Evolutionary conservation across 2,888 invertebrate species (phyloP).

Genomic region (Philonicus albiceps): DNA sequence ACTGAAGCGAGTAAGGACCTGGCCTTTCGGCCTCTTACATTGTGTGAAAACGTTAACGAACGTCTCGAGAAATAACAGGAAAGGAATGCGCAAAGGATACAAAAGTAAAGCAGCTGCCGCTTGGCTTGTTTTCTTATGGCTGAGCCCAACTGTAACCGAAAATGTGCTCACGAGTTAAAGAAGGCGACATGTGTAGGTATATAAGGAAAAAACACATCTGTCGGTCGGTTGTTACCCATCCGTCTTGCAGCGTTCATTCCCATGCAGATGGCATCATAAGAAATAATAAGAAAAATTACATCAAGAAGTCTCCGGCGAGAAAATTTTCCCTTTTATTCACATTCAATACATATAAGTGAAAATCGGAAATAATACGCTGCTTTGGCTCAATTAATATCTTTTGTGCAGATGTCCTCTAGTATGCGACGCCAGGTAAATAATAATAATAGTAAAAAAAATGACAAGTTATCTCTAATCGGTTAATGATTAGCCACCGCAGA

Average conservation of each 20-base stretch:
- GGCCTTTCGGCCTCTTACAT: background rate
- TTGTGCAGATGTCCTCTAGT: background rate
- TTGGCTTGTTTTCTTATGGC: background rate
- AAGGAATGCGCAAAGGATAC: background rate
- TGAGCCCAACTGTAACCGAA: slow-evolving; percentile 17
- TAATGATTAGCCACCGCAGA: background rate
- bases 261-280: slow-evolving; percentile 30
- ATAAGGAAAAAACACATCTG: slow-evolving; percentile 21
- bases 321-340: background rate
- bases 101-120: background rate
- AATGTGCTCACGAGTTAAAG: slow-evolving; percentile 1
- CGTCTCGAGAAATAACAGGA: background rate
- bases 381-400: slow-evolving; percentile 13
- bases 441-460: background rate
- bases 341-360: background rate
- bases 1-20: background rate
- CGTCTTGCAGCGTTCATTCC: slow-evolving; percentile 21
- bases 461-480: background rate
- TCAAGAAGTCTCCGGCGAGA: background rate
- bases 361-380: slow-evolving; percentile 22
- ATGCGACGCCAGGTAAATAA: background rate
- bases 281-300: slow-evolving; percentile 29
- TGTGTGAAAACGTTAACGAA: slow-evolving; percentile 1
- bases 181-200: slow-evolving; percentile 18
- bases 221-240: slow-evolving; percentile 5